These are phyloP conservation scores for Bucorvus abyssinicus DNA, from an alignment of 2,797 vertebrate species.

Conservation along the genomic window DNA sequence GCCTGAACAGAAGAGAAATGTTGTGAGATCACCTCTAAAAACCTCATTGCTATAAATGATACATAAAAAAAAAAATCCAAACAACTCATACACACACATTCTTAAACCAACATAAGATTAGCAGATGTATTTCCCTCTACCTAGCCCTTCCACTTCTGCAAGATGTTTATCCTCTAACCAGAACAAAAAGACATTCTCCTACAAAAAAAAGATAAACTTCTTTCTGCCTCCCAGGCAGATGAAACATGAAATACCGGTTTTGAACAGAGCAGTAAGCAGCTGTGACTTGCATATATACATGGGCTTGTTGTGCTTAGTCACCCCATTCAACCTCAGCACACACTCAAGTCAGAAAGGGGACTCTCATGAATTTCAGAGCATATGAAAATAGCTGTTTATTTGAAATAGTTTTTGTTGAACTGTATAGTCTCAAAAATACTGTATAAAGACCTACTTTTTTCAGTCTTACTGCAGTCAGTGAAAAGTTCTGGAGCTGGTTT, in stretches of 20 bases:
- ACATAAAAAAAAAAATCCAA: not conserved
- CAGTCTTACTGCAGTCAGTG: not conserved
- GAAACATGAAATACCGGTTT: not conserved
- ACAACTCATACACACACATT: not conserved
- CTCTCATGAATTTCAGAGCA: not conserved
- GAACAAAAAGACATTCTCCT: not conserved
- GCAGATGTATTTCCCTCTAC: not conserved
- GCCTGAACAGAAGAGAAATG: slow-evolving; percentile 76
- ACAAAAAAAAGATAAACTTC: not conserved
- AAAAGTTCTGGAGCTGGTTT: not conserved
- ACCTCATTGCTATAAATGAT: fast-evolving
- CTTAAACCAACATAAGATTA: not conserved
- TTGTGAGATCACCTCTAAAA: not conserved
- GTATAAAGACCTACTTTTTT: not conserved
- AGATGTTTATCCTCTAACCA: not conserved
- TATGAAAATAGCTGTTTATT: not conserved
- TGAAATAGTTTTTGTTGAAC: not conserved
- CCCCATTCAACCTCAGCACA: not conserved
- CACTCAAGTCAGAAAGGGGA: not conserved
- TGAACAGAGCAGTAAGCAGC: not conserved
- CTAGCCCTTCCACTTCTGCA: not conserved
- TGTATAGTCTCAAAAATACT: not conserved
- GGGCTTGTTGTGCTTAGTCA: not conserved
- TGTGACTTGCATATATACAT: not conserved
- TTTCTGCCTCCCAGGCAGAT: not conserved